Base-by-base conservation (phyloP, 2,113 vertebrate species). In the Delphinapterus leucas region DNA sequence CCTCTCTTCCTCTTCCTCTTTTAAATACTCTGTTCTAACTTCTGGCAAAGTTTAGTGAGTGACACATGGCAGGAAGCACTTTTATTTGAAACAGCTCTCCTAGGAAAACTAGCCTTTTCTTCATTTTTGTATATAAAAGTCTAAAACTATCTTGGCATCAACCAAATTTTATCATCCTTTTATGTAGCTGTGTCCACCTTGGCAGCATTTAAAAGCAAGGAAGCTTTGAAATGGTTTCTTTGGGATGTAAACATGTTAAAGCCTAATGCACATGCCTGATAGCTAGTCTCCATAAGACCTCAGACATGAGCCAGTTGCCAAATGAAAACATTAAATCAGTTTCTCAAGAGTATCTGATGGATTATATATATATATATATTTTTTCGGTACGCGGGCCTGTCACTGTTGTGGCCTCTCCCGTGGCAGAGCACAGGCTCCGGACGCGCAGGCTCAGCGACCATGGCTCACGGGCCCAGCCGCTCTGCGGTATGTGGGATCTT, bases 31-130 rank as follows among this genome's bases (percentile, higher is more conserved):
- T 31, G 17, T 61, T 89, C 89, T 68, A 79, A 96, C 74, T 96
- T 83, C 79, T 93, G 85, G 88, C 90, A 86, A 93, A 25, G n/a
- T 38, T 88, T 79, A 79, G 80, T 86, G 70, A 90, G 20, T 90
- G 92, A 71, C 93, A 95, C 92, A 67, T 68, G 77, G 92, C 90
- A 94, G 90, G 81, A 97, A 97, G 60, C 83, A 67, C 58, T 95
- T 90, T 92, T 81, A 96, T 96, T 88, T 76, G 92, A 94, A 95
- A 86, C 71, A 90, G 92, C n/a, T 38, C 38, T 95, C 79, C 74
- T 20, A 63, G 36, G 90, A 73, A 63, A 95, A 94, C 38, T 49
- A 92, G 55, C 17, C 31, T 93, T 82, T 68, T 28, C 25, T 96
- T 88, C 58, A 36, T 61, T 77, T 90, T 71, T 70, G 33, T 33